phyloP scores from a whole-genome alignment of 2,113 vertebrate genomes.

The Steatornis caripensis region DNA sequence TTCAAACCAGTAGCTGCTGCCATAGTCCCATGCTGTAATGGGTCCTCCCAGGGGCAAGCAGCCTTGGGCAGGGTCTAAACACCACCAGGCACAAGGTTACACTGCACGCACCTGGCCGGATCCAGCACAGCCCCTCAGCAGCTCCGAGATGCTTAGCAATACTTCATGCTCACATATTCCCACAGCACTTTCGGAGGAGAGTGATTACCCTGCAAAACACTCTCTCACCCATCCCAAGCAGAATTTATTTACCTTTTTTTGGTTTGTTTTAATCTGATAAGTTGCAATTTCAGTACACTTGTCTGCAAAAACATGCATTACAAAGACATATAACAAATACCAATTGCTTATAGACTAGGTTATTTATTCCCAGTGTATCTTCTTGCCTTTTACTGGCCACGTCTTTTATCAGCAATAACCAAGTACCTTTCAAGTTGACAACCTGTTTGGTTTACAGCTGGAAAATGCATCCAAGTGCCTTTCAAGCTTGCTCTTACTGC shows the following conservation, averaged over 20 bases:
- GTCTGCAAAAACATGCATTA: conserved; percentile 12
- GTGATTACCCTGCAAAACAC: background rate
- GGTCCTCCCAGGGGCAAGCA: background rate
- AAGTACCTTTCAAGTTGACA: conserved; percentile 12
- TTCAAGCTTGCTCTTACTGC: background rate
- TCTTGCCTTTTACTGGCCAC: conserved; percentile 3
- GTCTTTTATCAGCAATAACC: conserved; percentile 44
- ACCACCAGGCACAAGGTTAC: background rate
- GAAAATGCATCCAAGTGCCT: background rate
- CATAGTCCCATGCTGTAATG: accelerated
- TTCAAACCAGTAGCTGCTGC: background rate
- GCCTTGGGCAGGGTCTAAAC: background rate
- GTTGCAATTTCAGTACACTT: conserved; percentile 4
- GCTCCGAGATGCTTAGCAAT: background rate
- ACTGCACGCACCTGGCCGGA: background rate
- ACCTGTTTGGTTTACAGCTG: background rate
- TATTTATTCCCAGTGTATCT: conserved; percentile 31
- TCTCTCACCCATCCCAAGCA: background rate
- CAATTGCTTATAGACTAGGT: conserved; percentile 36
- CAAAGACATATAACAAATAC: conserved; percentile 8
- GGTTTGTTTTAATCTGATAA: conserved; percentile 33
- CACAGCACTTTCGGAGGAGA: background rate
- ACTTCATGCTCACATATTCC: background rate
- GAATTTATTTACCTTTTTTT: background rate
- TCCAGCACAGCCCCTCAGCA: background rate